These are phyloP conservation scores for Malthinus flaveolus DNA, from an alignment of 2,888 invertebrate genomes.

Conservation along the genomic window DNA sequence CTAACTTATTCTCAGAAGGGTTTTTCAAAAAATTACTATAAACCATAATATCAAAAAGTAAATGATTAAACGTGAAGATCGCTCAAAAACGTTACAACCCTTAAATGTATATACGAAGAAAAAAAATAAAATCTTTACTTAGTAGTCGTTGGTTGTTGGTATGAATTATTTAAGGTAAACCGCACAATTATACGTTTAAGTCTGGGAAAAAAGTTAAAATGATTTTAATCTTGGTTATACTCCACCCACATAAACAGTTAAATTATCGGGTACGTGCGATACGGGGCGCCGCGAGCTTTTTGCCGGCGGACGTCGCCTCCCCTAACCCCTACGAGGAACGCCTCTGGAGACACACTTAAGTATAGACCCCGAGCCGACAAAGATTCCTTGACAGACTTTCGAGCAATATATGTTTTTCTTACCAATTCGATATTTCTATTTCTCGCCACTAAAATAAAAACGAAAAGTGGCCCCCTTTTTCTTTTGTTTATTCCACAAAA, in stretches of 20 bases:
- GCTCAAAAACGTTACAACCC: neutral
- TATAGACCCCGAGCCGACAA: constrained; percentile 47
- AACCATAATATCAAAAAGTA: neutral
- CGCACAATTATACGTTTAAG: constrained; percentile 35
- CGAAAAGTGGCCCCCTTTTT: neutral
- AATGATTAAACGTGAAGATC: neutral
- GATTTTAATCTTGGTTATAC: constrained; percentile 45
- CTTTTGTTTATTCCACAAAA: too few species aligned
- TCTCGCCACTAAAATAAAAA: constrained; percentile 1
- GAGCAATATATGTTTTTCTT: neutral
- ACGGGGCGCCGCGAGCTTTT: constrained; percentile 48
- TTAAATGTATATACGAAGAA: neutral
- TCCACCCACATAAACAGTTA: constrained; percentile 52
- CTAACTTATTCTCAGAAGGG: constrained; percentile 10
- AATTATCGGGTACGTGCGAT: constrained; percentile 49
- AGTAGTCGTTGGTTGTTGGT: constrained; percentile 12
- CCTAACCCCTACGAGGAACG: constrained; percentile 49
- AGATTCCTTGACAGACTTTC: neutral
- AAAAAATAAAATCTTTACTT: constrained; percentile 1
- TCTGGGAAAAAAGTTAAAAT: constrained; percentile 43
- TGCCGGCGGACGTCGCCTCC: constrained; percentile 48
- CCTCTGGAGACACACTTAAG: constrained; percentile 53
- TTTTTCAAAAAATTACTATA: neutral
- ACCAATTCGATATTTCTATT: neutral
- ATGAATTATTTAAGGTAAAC: constrained; percentile 21